Conservation (phyloP, 2,797 vertebrate genomes). For the Xenopus petersii region DNA sequence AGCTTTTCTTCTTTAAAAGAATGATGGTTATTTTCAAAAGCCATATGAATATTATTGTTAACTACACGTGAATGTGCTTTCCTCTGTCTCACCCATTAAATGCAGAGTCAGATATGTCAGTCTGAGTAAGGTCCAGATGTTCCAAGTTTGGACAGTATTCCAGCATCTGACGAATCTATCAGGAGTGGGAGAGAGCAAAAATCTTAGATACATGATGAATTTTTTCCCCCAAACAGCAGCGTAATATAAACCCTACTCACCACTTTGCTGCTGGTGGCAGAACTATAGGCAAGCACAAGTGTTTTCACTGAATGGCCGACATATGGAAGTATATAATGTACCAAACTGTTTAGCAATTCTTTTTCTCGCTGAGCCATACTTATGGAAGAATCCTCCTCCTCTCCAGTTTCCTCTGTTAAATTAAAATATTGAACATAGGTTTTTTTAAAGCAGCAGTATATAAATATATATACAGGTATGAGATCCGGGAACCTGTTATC, state of each 20-base stretch:
- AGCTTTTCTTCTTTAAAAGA: too few species aligned
- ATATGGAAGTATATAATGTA: conserved; percentile 85
- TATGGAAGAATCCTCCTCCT: conserved; percentile 76
- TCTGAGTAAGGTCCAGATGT: conserved; percentile 92
- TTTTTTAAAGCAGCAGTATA: too few species aligned
- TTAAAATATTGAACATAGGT: not conserved
- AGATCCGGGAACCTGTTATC: too few species aligned
- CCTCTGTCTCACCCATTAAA: conserved; percentile 83
- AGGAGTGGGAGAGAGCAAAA: not conserved
- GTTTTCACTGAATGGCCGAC: conserved; percentile 88
- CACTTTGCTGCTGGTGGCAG: conserved; percentile 93
- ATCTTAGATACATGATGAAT: not conserved
- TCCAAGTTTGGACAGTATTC: conserved; percentile 88
- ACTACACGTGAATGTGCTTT: too few species aligned
- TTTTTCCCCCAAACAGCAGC: not conserved
- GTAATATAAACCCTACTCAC: conserved; percentile 61
- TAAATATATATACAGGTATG: too few species aligned
- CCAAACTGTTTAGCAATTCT: conserved; percentile 84
- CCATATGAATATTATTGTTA: too few species aligned
- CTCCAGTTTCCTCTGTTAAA: conserved; percentile 73
- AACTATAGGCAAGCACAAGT: conserved; percentile 89
- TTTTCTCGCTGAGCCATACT: conserved; percentile 85
- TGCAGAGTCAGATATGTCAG: conserved; percentile 86
- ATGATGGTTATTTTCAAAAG: too few species aligned
- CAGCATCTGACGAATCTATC: conserved; percentile 89